Evolutionary conservation across 1,140 invertebrate genomes (phyloP), one percentile per base, ranked within the genome.

Genomic region (Oedothorax gibbosus): DNA sequence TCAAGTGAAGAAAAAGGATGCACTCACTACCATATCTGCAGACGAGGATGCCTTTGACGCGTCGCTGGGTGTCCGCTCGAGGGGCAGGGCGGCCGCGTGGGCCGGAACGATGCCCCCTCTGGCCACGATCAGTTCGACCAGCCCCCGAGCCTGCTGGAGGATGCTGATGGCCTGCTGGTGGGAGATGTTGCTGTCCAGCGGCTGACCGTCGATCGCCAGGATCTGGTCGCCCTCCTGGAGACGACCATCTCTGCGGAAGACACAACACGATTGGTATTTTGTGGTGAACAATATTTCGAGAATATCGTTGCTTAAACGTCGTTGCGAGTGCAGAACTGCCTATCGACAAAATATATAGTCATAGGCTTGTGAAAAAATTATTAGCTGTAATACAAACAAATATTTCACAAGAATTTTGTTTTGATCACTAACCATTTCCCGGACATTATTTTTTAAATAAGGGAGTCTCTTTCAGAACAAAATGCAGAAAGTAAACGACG

Each of bases 181-280:
- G 76, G 95, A 96, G 90, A 97, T 94, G 90, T 94, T 94, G 68
- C 94, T 93, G 75, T 89, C 91, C 88, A 97, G 91, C 79, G 94
- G 94, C 89, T 96, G 95, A 88, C 94, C 94, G 92, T 97, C 95
- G 88, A 97, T 94, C 86, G 95, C 95, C 89, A 97, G 90, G 90
- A 98, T 96, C 89, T 97, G 95, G 92, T 98, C 96, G 87, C 94
- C 95, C 89, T 96, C 94, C 89, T 93, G 91, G 80, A 95, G 91
- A 87, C 93, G 91, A 88, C 94, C 94, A 92, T 95, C 94, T 91
- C 94, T 95, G 91, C 64, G 92, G 92, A 88, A 87, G 87, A 87
- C 35, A 35, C n/a, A 35, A 35, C 35, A 35, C 1, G 35, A 35
- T 35, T 35, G 35, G 1, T 35, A 35, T 35, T 35, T 35, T 35